Conservation (phyloP, 2,797 vertebrate species). For the Microctenopoma steveboyesi region DNA sequence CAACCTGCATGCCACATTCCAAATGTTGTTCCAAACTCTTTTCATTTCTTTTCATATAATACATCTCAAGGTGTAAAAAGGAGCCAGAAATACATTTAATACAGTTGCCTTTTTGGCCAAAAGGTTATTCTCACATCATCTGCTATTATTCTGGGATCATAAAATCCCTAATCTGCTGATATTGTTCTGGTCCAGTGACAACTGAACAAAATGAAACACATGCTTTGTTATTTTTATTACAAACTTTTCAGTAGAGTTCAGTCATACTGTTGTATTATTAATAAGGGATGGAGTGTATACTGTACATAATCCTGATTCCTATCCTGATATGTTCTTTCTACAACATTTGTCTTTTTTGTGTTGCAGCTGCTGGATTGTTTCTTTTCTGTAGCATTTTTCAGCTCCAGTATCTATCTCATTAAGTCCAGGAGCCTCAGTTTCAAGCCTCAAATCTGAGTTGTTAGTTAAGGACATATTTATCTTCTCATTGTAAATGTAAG, state of each 20-base stretch:
- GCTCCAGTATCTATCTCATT: not conserved
- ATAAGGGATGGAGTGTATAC: not conserved
- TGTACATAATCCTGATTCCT: conserved; percentile 40
- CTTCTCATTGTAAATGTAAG: conserved; percentile 15
- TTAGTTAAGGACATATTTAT: conserved; percentile 17
- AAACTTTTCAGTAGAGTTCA: not conserved
- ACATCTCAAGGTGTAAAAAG: too few relatives aligned
- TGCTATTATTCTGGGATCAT: too few relatives aligned
- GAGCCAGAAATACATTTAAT: too few relatives aligned
- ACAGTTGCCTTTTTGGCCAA: too few relatives aligned
- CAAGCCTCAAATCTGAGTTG: not conserved
- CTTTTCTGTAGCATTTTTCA: conserved; percentile 3
- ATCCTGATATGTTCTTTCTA: conserved; percentile 1
- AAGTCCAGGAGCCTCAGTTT: not conserved
- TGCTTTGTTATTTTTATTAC: not conserved
- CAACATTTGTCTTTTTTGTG: not conserved
- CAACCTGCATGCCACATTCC: too few relatives aligned
- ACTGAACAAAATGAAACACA: too few relatives aligned
- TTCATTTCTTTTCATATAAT: too few relatives aligned
- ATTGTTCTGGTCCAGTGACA: too few relatives aligned
- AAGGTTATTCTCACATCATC: too few relatives aligned
- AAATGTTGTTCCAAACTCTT: too few relatives aligned
- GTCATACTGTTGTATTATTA: not conserved
- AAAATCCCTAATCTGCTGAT: too few relatives aligned
- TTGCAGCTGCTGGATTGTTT: not conserved